Base-by-base conservation (phyloP, 2,797 vertebrate genomes). In the Sebastes variabilis region DNA sequence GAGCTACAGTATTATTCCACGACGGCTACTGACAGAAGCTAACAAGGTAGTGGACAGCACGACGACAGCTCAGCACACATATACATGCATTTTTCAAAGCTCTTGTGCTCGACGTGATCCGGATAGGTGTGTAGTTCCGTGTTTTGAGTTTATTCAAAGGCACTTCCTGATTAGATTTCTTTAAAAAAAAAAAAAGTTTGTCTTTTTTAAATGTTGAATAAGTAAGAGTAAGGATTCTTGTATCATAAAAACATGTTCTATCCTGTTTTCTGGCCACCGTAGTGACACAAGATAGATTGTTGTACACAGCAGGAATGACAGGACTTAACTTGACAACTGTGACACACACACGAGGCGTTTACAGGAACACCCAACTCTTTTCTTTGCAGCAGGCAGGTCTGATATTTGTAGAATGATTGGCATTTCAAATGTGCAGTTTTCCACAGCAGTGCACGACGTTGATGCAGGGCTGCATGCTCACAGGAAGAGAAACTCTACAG, bases 111-210 rank as follows among this genome's bases (percentile, higher is more conserved):
- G 12, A 18, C 22, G 2, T 18, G 10, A 34, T 72, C 32, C 49
- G 3, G n/a, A 36, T 4, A 24, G 18, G 1, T 30, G 16, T 66
- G 66, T 49, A 7, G 27, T n/a, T 59, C 12, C 59, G 52, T 32
- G 46, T 46, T 65, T 14, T 34, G 46, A 72, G 12, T 77, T 76
- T 2, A 72, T 56, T 73, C 6, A 42, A 86, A 87, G 85, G 85
- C 84, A 90, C 86, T 86, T 83, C 75, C 75, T 72, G 62, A 69
- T 73, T 36, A 14, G 14, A 36, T 66, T 49, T 20, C 22, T 6
- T 38, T 2, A 0, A 38, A 38, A 38, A 38, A 36, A 11, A 13
- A 12, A 36, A 36, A 36, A 11, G 34, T 36, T 36, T 5, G 4
- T 36, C 4, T 29, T 49, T 14, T 46, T 29, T 49, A 24, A 20